phyloP scores from a whole-genome alignment of 2,888 invertebrate species.

The Automeris io region DNA sequence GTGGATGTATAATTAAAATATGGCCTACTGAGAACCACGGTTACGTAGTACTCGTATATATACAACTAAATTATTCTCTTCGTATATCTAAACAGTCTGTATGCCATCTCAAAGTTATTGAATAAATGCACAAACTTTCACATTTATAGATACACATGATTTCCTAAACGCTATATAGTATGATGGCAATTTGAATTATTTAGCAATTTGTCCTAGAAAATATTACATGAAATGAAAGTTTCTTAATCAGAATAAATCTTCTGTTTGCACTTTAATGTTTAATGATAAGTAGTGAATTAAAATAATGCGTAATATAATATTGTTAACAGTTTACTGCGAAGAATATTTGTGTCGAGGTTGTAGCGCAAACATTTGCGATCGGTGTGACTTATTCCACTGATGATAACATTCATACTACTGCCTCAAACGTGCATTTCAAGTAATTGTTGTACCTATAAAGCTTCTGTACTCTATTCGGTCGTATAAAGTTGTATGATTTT shows the following conservation, averaged over 20 bases:
- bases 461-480: slow-evolving; percentile 5
- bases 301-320: slow-evolving; percentile 8
- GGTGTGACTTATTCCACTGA: slow-evolving; percentile 17
- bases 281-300: slow-evolving; percentile 3
- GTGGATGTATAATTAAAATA: no score
- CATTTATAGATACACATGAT: no score
- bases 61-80: no score
- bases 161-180: no score
- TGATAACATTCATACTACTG: slow-evolving; percentile 5
- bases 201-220: no score
- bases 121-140: no score
- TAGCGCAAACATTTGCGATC: slow-evolving; percentile 51
- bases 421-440: slow-evolving; percentile 3
- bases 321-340: slow-evolving; percentile 53
- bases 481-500: background rate
- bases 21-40: no score
- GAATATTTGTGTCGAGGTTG: slow-evolving; percentile 59
- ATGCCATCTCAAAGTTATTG: background rate
- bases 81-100: no score
- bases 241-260: no score
- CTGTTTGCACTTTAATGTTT: background rate
- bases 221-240: no score
- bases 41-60: no score
- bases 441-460: slow-evolving; percentile 8
- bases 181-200: no score